Conservation (phyloP, 2,797 vertebrate genomes). For the Falco rusticolus region DNA sequence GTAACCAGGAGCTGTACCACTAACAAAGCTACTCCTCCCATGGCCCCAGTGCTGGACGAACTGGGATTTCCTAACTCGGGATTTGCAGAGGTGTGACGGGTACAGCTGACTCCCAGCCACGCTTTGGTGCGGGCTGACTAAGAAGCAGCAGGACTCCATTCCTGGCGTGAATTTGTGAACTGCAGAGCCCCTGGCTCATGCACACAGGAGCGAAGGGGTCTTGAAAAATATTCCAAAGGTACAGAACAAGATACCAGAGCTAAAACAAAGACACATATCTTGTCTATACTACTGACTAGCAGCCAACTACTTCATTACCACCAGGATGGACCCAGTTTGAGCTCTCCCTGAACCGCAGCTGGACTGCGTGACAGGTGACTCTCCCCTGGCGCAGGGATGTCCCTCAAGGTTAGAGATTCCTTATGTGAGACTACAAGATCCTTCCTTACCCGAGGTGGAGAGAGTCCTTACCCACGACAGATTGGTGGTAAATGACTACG, state of each 20-base stretch:
- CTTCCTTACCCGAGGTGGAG: too few relatives aligned
- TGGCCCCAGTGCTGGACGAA: background rate
- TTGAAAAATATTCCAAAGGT: background rate
- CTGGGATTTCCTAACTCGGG: background rate
- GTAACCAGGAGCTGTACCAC: background rate
- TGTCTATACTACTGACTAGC: background rate
- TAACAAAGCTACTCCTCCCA: background rate
- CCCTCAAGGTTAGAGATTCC: too few relatives aligned
- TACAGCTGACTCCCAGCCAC: background rate
- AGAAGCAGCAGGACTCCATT: background rate
- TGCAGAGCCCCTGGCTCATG: background rate
- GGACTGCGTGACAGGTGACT: too few relatives aligned
- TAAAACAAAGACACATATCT: background rate
- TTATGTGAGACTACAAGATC: too few relatives aligned
- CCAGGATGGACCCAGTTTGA: background rate
- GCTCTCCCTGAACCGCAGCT: background rate
- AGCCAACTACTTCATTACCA: background rate
- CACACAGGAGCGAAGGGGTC: background rate
- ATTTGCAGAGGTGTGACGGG: background rate
- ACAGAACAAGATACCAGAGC: background rate
- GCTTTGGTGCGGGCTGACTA: background rate
- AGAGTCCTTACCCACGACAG: too few relatives aligned
- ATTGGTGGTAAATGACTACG: too few relatives aligned
- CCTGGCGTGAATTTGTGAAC: background rate
- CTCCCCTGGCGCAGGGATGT: too few relatives aligned